Conservation (phyloP, 2,888 invertebrate genomes). For the Chrysomela aeneicollis region DNA sequence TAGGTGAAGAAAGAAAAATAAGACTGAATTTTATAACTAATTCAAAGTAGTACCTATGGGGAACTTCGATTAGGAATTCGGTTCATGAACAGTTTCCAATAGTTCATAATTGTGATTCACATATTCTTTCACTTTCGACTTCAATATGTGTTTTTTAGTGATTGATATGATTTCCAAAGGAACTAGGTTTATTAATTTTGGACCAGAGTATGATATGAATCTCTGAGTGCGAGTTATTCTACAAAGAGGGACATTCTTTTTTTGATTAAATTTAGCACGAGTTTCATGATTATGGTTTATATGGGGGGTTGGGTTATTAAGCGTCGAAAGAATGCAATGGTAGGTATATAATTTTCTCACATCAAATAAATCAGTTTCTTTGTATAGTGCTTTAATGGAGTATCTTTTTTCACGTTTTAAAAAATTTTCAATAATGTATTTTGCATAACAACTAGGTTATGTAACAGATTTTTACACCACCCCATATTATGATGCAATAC, state of each 20-base stretch:
- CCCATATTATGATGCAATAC: neutral
- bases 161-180: neutral
- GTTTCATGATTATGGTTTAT: neutral
- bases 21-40: too few species aligned
- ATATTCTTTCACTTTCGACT: constrained; percentile 4
- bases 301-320: neutral
- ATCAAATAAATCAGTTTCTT: neutral
- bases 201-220: constrained; percentile 4
- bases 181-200: constrained; percentile 2
- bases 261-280: neutral
- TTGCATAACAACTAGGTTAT: neutral
- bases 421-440: too few species aligned
- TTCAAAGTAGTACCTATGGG: neutral
- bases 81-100: constrained; percentile 8
- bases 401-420: too few species aligned
- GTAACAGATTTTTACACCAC: neutral
- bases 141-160: neutral
- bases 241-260: neutral
- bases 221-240: constrained; percentile 9
- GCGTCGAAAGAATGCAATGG: neutral
- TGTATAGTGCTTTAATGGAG: too few species aligned
- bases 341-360: neutral
- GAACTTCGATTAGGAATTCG: constrained; percentile 12
- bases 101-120: neutral
- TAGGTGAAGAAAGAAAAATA: neutral